Conservation (phyloP, 2,797 vertebrate species). For the Uromys caudimaculatus region DNA sequence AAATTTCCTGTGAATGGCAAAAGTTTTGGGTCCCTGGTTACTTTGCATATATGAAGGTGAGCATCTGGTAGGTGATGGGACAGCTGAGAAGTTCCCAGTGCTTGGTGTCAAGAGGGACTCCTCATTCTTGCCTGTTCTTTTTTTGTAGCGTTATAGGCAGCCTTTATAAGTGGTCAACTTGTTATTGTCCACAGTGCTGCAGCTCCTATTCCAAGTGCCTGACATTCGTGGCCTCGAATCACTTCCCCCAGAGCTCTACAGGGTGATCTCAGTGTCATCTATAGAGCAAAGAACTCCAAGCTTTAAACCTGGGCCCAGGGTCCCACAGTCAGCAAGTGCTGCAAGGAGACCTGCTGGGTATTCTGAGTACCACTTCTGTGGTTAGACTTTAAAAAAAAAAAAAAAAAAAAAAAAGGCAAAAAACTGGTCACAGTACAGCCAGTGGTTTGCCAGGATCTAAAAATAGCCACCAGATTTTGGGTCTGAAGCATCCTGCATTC, state of each 20-base stretch:
- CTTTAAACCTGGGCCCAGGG: not conserved
- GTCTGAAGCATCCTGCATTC: not conserved
- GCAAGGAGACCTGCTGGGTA: not conserved
- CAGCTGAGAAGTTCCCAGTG: not conserved
- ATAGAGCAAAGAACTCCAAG: not conserved
- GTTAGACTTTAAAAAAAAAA: not conserved
- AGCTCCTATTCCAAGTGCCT: not conserved
- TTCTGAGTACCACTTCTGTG: not conserved
- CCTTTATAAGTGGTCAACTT: not conserved
- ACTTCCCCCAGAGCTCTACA: not conserved
- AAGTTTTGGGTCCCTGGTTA: conserved; percentile 1
- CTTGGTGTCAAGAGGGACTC: not conserved
- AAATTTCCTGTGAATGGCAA: not conserved
- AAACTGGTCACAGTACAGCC: not conserved
- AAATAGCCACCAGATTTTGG: not conserved
- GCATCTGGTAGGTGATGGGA: not conserved
- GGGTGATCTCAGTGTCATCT: not conserved
- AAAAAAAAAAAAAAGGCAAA: not conserved
- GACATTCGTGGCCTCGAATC: not conserved
- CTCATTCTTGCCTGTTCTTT: not conserved
- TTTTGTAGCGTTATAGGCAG: not conserved
- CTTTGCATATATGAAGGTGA: not conserved
- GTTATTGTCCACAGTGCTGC: not conserved
- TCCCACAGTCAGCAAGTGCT: not conserved
- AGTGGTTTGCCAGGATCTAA: conserved; percentile 48